These are phyloP conservation scores for Frankliniella fusca DNA, from an alignment of 2,888 invertebrate species.

Conservation along the genomic window DNA sequence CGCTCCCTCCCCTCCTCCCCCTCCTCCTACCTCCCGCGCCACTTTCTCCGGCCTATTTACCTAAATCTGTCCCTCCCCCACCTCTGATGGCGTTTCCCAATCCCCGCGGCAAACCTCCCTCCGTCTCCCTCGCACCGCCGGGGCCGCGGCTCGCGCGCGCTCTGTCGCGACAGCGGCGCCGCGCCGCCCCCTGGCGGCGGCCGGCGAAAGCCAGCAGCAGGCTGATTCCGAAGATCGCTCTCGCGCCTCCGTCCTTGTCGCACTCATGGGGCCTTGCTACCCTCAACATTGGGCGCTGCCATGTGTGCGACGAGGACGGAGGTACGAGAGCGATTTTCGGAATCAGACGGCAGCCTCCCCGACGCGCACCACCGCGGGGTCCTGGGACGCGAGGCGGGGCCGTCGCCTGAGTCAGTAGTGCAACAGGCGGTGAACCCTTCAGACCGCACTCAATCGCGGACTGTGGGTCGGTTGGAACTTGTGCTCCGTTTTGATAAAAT, in stretches of 20 bases:
- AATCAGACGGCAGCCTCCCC: too few relatives aligned
- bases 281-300: too few relatives aligned
- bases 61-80: neutral
- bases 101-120: neutral
- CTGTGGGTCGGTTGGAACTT: constrained; percentile 19
- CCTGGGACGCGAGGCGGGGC: neutral
- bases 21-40: neutral
- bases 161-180: neutral
- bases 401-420: neutral
- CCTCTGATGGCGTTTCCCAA: neutral
- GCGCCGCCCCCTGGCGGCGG: constrained; percentile 11
- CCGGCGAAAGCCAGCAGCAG: too few relatives aligned
- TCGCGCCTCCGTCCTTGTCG: too few relatives aligned
- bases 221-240: too few relatives aligned
- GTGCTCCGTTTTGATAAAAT: constrained; percentile 17
- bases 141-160: neutral
- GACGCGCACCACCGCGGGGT: neutral
- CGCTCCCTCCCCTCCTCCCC: neutral
- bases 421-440: constrained; percentile 21
- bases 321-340: too few relatives aligned
- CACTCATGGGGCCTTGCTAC: too few relatives aligned
- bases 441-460: constrained; percentile 2
- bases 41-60: constrained; percentile 24
- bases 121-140: neutral
- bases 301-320: too few relatives aligned